Evolutionary conservation across 2,113 vertebrate species (phyloP).

Genomic region (Catharus bicknelli): DNA sequence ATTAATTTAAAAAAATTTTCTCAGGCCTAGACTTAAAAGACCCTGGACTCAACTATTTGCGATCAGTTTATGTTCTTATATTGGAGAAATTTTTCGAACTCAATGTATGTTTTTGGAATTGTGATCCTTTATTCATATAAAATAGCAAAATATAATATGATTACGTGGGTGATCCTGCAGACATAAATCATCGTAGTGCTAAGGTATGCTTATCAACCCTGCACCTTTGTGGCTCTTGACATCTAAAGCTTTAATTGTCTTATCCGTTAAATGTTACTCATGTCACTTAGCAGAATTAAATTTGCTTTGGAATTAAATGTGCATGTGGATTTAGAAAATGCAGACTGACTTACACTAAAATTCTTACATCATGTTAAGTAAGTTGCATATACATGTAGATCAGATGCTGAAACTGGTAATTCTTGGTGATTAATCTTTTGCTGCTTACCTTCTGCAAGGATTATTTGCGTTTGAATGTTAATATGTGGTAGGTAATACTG

Average conservation of each 20-base stretch:
- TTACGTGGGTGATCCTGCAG: neutral
- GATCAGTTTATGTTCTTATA: neutral
- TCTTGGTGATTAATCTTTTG: neutral
- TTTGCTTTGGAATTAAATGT: neutral
- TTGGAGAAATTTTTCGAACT: neutral
- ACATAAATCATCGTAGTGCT: neutral
- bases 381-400: rapidly evolving
- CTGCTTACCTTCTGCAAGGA: neutral
- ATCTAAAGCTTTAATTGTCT: neutral
- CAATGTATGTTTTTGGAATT: neutral
- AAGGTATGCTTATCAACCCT: neutral
- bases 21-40: neutral
- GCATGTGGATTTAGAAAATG: neutral
- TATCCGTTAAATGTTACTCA: neutral
- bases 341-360: neutral
- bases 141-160: neutral
- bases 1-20: neutral
- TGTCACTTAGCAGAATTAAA: neutral
- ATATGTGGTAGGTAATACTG: neutral
- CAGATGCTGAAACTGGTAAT: neutral
- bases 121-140: neutral
- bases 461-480: neutral
- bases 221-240: neutral
- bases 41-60: neutral
- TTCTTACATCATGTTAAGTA: neutral